phyloP scores from a whole-genome alignment of 2,888 invertebrate genomes.

The Rhodophaea formosa region DNA sequence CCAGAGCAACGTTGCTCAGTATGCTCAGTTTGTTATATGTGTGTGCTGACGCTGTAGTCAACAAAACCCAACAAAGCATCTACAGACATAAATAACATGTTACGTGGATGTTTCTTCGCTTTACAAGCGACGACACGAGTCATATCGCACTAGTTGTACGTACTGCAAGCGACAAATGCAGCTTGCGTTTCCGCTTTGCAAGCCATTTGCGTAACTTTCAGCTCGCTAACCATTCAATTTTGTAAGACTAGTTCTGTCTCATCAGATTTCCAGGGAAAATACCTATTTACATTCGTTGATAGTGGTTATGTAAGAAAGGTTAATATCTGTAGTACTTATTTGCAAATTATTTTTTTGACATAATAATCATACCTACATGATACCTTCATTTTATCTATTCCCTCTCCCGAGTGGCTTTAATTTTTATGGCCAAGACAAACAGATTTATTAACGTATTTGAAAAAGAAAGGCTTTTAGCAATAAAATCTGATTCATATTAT shows the following conservation, averaged over 20 bases:
- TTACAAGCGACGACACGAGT: neutral
- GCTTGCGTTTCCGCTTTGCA: slow-evolving; percentile 23
- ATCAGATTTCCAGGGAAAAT: neutral
- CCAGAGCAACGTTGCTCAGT: no score
- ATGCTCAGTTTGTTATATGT: neutral
- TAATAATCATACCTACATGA: no score
- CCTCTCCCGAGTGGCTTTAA: no score
- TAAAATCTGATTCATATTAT: no score
- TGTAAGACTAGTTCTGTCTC: neutral
- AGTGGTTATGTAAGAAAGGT: no score
- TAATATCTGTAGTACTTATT: no score
- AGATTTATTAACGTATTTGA: no score
- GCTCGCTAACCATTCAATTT: slow-evolving; percentile 9
- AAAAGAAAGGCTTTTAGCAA: no score
- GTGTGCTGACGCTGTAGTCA: neutral
- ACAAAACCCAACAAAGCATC: neutral
- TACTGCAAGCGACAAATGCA: slow-evolving; percentile 17
- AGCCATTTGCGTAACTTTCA: slow-evolving; percentile 22
- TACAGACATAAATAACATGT: slow-evolving; percentile 9
- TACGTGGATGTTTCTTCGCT: neutral
- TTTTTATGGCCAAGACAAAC: no score
- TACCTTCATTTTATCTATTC: no score
- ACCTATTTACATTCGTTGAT: no score
- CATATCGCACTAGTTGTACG: slow-evolving; percentile 17
- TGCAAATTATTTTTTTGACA: no score